Conservation (phyloP, 1,140 invertebrate genomes). For the Pseudomyrmex dendroicus region DNA sequence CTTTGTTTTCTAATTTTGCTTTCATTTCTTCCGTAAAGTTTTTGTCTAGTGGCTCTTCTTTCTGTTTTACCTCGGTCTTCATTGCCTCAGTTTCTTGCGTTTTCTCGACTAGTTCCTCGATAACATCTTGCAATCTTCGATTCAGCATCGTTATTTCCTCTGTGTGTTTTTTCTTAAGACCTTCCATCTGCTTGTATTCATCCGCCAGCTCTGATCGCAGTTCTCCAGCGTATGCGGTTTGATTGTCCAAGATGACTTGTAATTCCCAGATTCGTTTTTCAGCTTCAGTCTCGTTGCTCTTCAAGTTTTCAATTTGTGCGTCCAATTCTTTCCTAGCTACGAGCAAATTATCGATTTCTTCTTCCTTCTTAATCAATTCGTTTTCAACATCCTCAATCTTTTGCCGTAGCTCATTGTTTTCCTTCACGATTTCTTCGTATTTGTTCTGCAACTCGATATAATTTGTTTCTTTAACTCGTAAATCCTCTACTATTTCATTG, state of each 20-base stretch:
- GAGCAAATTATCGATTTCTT: slow-evolving; percentile 55
- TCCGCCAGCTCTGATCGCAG: slow-evolving; percentile 83
- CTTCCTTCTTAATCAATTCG: slow-evolving; percentile 72
- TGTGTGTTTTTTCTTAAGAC: slow-evolving; percentile 77
- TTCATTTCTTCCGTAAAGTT: slow-evolving; percentile 74
- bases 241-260: slow-evolving; percentile 74
- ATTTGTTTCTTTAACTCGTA: slow-evolving; percentile 76
- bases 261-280: slow-evolving; percentile 80
- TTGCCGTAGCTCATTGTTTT: slow-evolving; percentile 73
- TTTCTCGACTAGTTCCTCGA: slow-evolving; percentile 74
- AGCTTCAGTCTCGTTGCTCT: slow-evolving; percentile 75
- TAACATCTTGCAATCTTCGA: slow-evolving; percentile 73
- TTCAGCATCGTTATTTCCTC: slow-evolving; percentile 77
- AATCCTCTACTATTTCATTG: slow-evolving; percentile 80
- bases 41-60: slow-evolving; percentile 62
- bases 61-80: slow-evolving; percentile 71
- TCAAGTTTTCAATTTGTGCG: slow-evolving; percentile 64
- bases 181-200: slow-evolving; percentile 84
- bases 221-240: slow-evolving; percentile 77
- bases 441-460: slow-evolving; percentile 80
- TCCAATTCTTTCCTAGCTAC: slow-evolving; percentile 72
- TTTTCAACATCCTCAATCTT: slow-evolving; percentile 72
- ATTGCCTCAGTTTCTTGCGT: slow-evolving; percentile 73
- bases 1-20: slow-evolving; percentile 67
- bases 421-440: slow-evolving; percentile 76